phyloP scores from a whole-genome alignment of 2,113 vertebrate species.

The Pterophyllum scalare region DNA sequence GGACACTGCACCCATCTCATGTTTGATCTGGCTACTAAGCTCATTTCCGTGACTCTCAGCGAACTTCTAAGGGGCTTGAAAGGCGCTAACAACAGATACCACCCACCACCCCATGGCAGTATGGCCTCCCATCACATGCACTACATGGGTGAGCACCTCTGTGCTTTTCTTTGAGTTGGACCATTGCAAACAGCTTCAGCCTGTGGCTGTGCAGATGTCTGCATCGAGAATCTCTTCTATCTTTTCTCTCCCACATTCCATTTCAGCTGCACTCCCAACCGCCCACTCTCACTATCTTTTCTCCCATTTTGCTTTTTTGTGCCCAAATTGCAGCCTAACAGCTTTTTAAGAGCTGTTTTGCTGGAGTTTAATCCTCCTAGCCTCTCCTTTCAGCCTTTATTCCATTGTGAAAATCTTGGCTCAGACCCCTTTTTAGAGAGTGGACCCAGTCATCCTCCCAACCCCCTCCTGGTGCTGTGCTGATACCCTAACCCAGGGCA shows the following conservation, averaged over 20 bases:
- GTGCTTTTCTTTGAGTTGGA: conserved; percentile 35
- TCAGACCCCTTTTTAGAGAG: conserved; percentile 71
- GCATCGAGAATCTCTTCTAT: conserved; percentile 29
- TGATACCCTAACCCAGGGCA: conserved; percentile 50
- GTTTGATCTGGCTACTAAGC: conserved; percentile 73
- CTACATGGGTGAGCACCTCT: conserved; percentile 40
- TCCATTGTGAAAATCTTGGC: conserved; percentile 80
- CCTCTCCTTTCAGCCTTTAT: conserved; percentile 75
- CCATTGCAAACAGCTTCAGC: conserved; percentile 16
- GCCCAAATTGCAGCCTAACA: conserved; percentile 83
- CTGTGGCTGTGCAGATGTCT: conserved; percentile 48
- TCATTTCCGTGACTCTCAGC: conserved; percentile 69
- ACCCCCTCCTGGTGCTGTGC: conserved; percentile 23
- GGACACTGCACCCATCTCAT: conserved; percentile 67
- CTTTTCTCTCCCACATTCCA: conserved; percentile 53
- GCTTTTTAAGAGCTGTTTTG: conserved; percentile 83
- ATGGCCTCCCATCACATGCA: conserved; percentile 36
- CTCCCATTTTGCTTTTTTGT: conserved; percentile 69
- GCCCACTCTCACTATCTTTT: conserved; percentile 59
- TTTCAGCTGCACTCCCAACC: conserved; percentile 66
- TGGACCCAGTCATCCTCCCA: conserved; percentile 54
- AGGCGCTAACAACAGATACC: conserved; percentile 53
- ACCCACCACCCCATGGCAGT: conserved; percentile 51
- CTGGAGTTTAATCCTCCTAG: conserved; percentile 79
- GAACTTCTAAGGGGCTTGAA: conserved; percentile 59